A percentile compares a stretch with the other conserved stretches of the same genome.
Evolutionary conservation across 2,888 invertebrate genomes (phyloP).

Genomic region (Andrena bucephala): DNA sequence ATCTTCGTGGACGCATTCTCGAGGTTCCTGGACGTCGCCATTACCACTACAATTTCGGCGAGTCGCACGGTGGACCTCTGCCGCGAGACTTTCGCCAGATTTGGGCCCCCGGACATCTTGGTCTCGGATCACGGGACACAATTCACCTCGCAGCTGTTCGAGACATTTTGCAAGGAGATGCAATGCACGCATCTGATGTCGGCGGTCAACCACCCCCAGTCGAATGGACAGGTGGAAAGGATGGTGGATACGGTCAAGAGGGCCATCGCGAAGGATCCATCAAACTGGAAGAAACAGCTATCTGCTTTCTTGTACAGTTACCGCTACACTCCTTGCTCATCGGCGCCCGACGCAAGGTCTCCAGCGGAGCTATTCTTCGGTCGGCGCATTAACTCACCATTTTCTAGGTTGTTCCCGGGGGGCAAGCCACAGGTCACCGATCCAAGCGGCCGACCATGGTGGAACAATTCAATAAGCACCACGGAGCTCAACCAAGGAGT

Average conservation of each 20-base stretch:
- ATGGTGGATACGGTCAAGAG: slow-evolving; percentile 6
- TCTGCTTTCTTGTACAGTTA: background rate
- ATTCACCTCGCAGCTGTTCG: background rate
- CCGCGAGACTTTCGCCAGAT: background rate
- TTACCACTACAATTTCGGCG: background rate
- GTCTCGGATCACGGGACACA: slow-evolving; percentile 1
- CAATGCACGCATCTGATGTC: background rate
- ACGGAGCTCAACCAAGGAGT: background rate
- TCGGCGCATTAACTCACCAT: background rate
- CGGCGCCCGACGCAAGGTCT: background rate
- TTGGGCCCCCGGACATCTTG: background rate
- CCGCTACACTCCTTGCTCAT: background rate
- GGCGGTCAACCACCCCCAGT: background rate
- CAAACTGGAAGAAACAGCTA: background rate
- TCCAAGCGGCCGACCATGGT: background rate
- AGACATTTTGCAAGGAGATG: background rate
- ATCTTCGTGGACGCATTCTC: background rate
- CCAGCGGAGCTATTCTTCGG: background rate
- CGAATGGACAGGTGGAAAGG: background rate
- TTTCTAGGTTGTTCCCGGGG: background rate
- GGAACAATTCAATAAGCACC: background rate
- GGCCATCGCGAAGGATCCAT: background rate
- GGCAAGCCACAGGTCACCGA: background rate
- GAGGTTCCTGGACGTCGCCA: background rate
- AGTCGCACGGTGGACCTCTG: background rate